A percentile compares a stretch with the other conserved stretches of the same genome.
Evolutionary conservation across 2,888 invertebrate genomes (phyloP).

Genomic region (Chaetogeoica ovagalla): DNA sequence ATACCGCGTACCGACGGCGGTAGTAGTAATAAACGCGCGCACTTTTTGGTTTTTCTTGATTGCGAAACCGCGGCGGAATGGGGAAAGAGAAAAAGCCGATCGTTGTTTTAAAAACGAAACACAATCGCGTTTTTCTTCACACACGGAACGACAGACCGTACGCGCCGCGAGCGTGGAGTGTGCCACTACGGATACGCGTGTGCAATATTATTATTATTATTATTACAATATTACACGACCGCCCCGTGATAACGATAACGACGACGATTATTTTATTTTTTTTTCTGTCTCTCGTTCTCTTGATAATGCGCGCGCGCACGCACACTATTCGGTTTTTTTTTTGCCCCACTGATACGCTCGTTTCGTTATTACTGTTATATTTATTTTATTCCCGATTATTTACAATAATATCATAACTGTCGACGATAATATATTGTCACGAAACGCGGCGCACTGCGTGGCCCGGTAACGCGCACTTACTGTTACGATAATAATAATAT

Average conservation of each 20-base stretch:
- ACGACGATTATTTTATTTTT: not conserved
- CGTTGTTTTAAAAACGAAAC: too few relatives aligned
- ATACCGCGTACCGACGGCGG: too few relatives aligned
- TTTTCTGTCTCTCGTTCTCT: not conserved
- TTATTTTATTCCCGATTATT: not conserved
- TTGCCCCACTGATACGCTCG: too few relatives aligned
- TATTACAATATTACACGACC: conserved; percentile 6
- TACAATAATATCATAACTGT: not conserved
- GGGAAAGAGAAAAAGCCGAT: too few relatives aligned
- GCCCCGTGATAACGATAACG: conserved; percentile 33
- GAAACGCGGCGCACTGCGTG: conserved; percentile 22
- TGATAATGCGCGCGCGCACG: conserved; percentile 4
- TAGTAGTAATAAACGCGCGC: too few relatives aligned
- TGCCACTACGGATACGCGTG: conserved; percentile 4
- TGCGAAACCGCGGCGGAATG: too few relatives aligned
- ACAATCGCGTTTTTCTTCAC: not conserved
- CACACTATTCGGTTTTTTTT: too few relatives aligned
- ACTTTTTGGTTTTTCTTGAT: too few relatives aligned
- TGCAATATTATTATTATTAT: too few relatives aligned
- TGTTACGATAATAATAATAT: not conserved
- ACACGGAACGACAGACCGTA: not conserved
- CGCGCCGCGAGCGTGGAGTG: not conserved
- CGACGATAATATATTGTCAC: not conserved
- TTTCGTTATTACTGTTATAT: too few relatives aligned
- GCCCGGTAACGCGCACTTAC: not conserved